These are phyloP conservation scores for Drosophila quasianomalipes DNA, from an alignment of 2,888 invertebrate genomes.

Conservation along the genomic window DNA sequence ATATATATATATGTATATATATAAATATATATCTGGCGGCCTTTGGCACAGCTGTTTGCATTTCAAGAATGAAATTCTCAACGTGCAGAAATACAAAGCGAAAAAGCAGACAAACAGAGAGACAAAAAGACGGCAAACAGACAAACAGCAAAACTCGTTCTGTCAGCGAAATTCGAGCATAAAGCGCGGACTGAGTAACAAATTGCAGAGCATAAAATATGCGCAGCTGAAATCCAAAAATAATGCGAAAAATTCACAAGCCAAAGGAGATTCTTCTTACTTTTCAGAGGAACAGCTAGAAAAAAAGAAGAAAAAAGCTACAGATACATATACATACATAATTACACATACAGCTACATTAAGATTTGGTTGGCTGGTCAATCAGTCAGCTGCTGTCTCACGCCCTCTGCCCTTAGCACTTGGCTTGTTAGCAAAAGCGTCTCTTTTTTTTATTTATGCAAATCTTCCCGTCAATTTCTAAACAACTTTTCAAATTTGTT, in stretches of 20 bases:
- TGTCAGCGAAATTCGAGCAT: slow-evolving; percentile 64
- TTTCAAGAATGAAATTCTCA: slow-evolving; percentile 77
- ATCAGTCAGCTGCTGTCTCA: slow-evolving; percentile 18
- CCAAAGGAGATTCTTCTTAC: slow-evolving; percentile 11
- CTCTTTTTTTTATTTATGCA: slow-evolving; percentile 69
- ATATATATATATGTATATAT: not conserved
- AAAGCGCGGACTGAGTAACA: slow-evolving; percentile 59
- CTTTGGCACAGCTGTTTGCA: slow-evolving; percentile 75
- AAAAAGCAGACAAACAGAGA: not conserved
- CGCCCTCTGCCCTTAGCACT: slow-evolving; percentile 22
- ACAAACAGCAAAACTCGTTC: slow-evolving; percentile 61
- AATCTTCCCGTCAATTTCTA: slow-evolving; percentile 64
- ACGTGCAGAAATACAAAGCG: slow-evolving; percentile 36
- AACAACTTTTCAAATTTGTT: slow-evolving; percentile 59
- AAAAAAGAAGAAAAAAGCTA: not conserved
- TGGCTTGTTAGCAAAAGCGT: slow-evolving; percentile 60
- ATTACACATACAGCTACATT: slow-evolving; percentile 12
- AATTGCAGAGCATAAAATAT: slow-evolving; percentile 62
- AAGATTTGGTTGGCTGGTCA: slow-evolving; percentile 3
- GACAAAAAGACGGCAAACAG: not conserved
- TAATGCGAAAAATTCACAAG: slow-evolving; percentile 39
- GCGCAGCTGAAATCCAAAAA: slow-evolving; percentile 56
- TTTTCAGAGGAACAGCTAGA: slow-evolving; percentile 1
- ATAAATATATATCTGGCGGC: slow-evolving; percentile 18
- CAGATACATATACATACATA: slow-evolving; percentile 13